Percentiles rank a stretch among this genome's conserved stretches.
Conservation (phyloP, 2,113 vertebrate genomes). For the Hassar affinis region DNA sequence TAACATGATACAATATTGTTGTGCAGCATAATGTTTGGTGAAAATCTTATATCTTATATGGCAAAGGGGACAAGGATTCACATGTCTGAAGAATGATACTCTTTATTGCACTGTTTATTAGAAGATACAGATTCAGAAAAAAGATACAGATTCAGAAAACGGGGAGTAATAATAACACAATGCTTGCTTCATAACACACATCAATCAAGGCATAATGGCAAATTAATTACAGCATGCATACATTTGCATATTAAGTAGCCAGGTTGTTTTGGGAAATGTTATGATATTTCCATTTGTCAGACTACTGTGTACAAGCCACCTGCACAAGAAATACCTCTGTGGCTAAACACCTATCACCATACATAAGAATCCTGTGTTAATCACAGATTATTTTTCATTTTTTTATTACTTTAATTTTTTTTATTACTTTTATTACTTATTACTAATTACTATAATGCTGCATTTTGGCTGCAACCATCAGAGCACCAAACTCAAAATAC, state of each 20-base stretch:
- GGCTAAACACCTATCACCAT: not conserved
- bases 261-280: conserved; percentile 34
- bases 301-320: conserved; percentile 37
- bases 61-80: conserved; percentile 77
- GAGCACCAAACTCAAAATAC: no score
- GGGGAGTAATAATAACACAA: conserved; percentile 62
- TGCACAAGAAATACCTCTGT: conserved; percentile 4
- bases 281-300: conserved; percentile 28
- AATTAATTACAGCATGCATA: conserved; percentile 70
- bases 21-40: conserved; percentile 90
- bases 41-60: conserved; percentile 75
- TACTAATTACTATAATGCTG: not conserved
- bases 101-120: conserved; percentile 61
- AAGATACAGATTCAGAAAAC: conserved; percentile 59
- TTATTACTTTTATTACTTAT: no score
- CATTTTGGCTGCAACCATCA: not conserved
- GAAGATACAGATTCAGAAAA: no score
- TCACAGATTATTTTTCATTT: no score
- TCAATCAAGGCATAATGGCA: conserved; percentile 67
- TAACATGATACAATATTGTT: not conserved
- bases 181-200: conserved; percentile 58
- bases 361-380: not conserved
- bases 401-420: no score
- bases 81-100: conserved; percentile 64
- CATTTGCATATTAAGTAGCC: conserved; percentile 62